Conservation (phyloP, 2,113 vertebrate species). For the Anoplopoma fimbria region DNA sequence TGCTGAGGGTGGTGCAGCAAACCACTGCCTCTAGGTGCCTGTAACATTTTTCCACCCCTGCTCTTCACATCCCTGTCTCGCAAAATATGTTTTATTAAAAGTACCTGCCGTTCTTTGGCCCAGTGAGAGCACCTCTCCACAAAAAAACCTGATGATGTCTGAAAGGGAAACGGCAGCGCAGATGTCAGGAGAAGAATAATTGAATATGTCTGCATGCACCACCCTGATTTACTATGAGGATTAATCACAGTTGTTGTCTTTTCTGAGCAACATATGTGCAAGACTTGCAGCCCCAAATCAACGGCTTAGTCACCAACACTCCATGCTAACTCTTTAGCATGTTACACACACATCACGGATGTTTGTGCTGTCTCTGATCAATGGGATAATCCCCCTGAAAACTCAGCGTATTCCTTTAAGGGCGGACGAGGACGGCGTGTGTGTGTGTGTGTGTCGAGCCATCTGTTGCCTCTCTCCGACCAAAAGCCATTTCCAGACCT, state of each 20-base stretch:
- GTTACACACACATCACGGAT: neutral
- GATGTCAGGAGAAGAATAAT: slow-evolving; percentile 6
- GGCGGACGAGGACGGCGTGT: neutral
- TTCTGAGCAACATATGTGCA: neutral
- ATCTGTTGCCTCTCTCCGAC: slow-evolving; percentile 53
- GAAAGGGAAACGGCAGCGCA: slow-evolving; percentile 14
- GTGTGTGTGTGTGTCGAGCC: slow-evolving; percentile 1
- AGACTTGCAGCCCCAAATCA: slow-evolving; percentile 2
- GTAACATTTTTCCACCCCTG: too few relatives aligned
- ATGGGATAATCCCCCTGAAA: slow-evolving; percentile 24
- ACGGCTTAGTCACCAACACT: neutral
- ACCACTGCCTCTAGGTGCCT: too few relatives aligned
- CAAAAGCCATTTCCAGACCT: slow-evolving; percentile 55
- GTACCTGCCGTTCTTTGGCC: neutral
- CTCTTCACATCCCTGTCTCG: neutral
- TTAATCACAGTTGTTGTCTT: neutral
- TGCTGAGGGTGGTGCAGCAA: too few relatives aligned
- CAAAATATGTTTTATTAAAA: neutral
- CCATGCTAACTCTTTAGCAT: neutral
- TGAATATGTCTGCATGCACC: slow-evolving; percentile 3
- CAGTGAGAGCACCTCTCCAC: slow-evolving; percentile 5
- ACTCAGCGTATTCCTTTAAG: slow-evolving; percentile 24
- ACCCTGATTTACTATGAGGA: slow-evolving; percentile 11
- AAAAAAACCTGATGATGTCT: slow-evolving; percentile 2
- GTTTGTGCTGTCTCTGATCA: neutral